phyloP scores from a whole-genome alignment of 1,140 invertebrate species.

The Lasioglossum baleicum region DNA sequence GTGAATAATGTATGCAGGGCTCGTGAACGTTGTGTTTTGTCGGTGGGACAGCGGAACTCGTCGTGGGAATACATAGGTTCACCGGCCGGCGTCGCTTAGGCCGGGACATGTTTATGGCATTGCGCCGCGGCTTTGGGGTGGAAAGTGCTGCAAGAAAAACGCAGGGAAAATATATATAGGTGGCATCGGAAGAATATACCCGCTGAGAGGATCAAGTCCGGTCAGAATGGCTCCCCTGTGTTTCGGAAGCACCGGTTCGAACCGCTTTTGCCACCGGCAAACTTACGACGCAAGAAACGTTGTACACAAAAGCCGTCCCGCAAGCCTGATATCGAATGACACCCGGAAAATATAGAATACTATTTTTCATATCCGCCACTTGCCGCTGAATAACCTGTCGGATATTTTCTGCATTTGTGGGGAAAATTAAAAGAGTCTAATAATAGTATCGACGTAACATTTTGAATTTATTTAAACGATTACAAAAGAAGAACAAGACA shows the following conservation, averaged over 20 bases:
- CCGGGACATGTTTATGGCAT: conserved; percentile 65
- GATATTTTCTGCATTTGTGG: too few relatives aligned
- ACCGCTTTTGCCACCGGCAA: conserved; percentile 3
- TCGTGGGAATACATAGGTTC: conserved; percentile 50
- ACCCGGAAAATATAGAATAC: background rate
- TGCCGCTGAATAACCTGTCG: too few relatives aligned
- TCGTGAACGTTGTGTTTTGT: conserved; percentile 33
- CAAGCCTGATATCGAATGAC: background rate
- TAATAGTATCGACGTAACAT: too few relatives aligned
- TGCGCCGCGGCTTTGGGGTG: conserved; percentile 30
- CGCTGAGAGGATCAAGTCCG: conserved; percentile 22
- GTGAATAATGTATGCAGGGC: conserved; percentile 42
- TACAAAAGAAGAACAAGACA: too few relatives aligned
- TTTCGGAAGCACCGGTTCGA: conserved; percentile 65
- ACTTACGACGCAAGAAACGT: conserved; percentile 10
- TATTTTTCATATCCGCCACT: background rate
- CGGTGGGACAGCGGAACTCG: conserved; percentile 9
- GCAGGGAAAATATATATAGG: background rate
- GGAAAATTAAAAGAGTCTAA: too few relatives aligned
- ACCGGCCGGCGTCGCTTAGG: conserved; percentile 27
- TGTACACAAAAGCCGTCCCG: background rate
- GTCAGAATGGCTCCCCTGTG: conserved; percentile 50
- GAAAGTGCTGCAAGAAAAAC: conserved; percentile 35
- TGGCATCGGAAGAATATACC: background rate
- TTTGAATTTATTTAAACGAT: too few relatives aligned